These are phyloP conservation scores for Rhagologus leucostigma DNA, from an alignment of 2,113 vertebrate genomes.

Conservation along the genomic window DNA sequence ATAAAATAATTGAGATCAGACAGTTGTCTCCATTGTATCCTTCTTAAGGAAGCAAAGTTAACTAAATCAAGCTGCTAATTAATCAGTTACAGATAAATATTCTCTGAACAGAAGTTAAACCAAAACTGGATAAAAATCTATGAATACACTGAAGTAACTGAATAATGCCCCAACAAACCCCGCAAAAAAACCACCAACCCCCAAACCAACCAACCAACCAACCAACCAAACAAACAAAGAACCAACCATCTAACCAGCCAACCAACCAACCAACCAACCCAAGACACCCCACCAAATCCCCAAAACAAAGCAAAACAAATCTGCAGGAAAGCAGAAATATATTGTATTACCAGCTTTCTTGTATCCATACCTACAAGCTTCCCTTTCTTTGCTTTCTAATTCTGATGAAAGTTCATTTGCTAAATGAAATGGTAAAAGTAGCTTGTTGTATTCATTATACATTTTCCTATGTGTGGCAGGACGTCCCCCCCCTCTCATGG, in stretches of 20 bases:
- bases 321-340: background rate
- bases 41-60: background rate
- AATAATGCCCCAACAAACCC: fast-evolving
- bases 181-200: background rate
- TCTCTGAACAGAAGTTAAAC: background rate
- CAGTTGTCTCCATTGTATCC: background rate
- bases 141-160: background rate
- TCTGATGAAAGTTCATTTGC: conserved; percentile 11
- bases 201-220: background rate
- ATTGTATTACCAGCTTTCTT: background rate
- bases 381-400: conserved; percentile 25
- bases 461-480: background rate
- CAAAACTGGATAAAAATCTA: background rate
- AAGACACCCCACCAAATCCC: background rate
- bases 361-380: background rate
- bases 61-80: background rate
- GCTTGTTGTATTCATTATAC: background rate
- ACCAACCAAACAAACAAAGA: background rate
- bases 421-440: background rate
- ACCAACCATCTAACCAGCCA: background rate
- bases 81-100: background rate
- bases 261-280: background rate
- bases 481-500: no score
- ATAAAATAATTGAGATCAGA: background rate
- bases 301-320: background rate